phyloP scores from a whole-genome alignment of 2,888 invertebrate species.

The Chaitophorus viminalis region DNA sequence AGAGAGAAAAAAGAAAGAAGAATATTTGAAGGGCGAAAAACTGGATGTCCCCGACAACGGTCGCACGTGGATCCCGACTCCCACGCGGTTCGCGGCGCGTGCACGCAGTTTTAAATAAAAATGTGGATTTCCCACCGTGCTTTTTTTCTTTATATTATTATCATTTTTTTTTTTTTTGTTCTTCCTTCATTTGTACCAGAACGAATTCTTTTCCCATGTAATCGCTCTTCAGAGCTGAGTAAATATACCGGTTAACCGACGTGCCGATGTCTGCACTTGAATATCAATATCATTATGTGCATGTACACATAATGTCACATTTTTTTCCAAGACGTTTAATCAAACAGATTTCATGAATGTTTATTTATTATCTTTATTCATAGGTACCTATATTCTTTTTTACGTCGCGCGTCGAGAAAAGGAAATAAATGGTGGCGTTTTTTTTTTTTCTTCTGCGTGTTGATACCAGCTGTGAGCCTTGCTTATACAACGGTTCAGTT shows the following conservation, averaged over 20 bases:
- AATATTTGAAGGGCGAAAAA: constrained; percentile 12
- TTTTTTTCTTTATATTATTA: not conserved
- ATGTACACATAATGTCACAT: constrained; percentile 27
- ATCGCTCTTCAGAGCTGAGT: not conserved
- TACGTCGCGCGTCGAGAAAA: not conserved
- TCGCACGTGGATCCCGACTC: constrained; percentile 21
- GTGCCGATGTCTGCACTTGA: constrained; percentile 9
- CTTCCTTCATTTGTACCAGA: not conserved
- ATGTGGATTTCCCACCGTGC: constrained; percentile 30
- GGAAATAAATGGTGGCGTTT: not conserved
- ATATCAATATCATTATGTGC: constrained; percentile 30
- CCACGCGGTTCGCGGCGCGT: constrained; percentile 23
- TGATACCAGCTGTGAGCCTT: not conserved
- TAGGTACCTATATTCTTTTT: not conserved
- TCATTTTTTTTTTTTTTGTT: constrained; percentile 11
- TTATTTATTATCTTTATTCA: constrained; percentile 12
- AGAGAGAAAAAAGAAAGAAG: constrained; percentile 8
- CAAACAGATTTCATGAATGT: constrained; percentile 8
- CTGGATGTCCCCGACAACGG: not conserved
- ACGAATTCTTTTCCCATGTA: constrained; percentile 40
- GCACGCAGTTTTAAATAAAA: constrained; percentile 35
- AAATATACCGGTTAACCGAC: constrained; percentile 15
- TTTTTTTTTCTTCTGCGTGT: not conserved
- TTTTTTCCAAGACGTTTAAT: constrained; percentile 9
- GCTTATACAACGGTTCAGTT: not conserved